Evolutionary conservation across 2,113 vertebrate genomes (phyloP), one percentile per base, ranked within the genome.

Genomic region (Physeter macrocephalus): DNA sequence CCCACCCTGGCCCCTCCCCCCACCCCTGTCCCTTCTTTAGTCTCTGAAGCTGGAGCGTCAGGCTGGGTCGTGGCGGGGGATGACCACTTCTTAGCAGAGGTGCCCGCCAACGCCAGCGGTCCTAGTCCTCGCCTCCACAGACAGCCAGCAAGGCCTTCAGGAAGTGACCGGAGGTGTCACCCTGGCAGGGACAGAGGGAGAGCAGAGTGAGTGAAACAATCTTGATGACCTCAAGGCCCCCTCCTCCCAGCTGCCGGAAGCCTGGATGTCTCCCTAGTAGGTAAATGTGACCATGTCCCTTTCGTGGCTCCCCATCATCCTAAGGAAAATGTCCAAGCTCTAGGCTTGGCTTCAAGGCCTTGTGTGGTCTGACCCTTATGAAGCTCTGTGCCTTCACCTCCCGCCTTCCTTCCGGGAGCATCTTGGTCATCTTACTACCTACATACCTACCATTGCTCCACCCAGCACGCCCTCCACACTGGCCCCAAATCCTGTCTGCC

Each of bases 121-220:
- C 83, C 98, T 99, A 99, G 98, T 99, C 99, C 85, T 99, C 99
- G 34, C 99, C 99, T 0, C 99, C 99, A 7, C 99, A 99, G 71
- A 99, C 98, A 64, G 98, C 74, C 97, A 99, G 98, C 98, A 99
- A 98, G 71, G 99, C 99, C 98, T 99, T 99, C 97, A 99, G 90
- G 98, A 99, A 99, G 98, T 99, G 99, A 18, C 99, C 99, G 0
- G 99, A 99, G n/a, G 99, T 99, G 97, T 99, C 99, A 25, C 99
- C 99, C 99, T 99, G 98, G 67, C 97, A 96, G 95, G 93, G 91
- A 85, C 93, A 98, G 83, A 97, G 66, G 61, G 31, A 0, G 0
- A 89, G 66, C 72, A 94, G 1, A 43, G 23, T 46, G 17, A 98
- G 62, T 54, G 31, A 34, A 74, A 84, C 0, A 8, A 43, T 17